Conservation (phyloP, 1,140 invertebrate genomes). For the Lineus longissimus region DNA sequence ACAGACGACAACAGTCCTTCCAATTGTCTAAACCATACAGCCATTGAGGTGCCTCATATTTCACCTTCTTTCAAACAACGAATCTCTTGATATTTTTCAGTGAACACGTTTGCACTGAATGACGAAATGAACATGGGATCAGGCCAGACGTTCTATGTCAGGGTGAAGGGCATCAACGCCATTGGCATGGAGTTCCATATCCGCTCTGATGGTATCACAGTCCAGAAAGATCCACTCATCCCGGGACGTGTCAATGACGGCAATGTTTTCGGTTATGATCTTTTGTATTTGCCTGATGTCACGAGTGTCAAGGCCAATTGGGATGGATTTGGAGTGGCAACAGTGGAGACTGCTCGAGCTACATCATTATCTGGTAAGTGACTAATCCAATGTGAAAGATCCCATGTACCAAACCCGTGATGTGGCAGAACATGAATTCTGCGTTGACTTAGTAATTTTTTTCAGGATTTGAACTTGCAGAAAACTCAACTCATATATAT, state of each 20-base stretch:
- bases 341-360: not conserved
- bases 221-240: conserved; percentile 28
- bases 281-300: conserved; percentile 19
- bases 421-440: too few relatives aligned
- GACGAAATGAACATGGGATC: conserved; percentile 25
- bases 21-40: too few relatives aligned
- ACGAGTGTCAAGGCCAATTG: conserved; percentile 29
- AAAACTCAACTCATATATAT: too few relatives aligned
- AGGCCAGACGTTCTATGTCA: conserved; percentile 27
- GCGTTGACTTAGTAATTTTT: too few relatives aligned
- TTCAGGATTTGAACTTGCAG: too few relatives aligned
- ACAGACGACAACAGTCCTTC: too few relatives aligned
- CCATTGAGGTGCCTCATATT: too few relatives aligned
- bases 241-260: conserved; percentile 36
- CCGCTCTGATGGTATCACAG: conserved; percentile 32
- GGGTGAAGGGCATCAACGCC: conserved; percentile 29
- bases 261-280: conserved; percentile 25
- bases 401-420: too few relatives aligned
- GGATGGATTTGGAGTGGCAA: conserved; percentile 29
- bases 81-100: conserved; percentile 18
- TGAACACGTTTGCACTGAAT: conserved; percentile 21
- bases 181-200: conserved; percentile 25
- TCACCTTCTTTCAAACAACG: too few relatives aligned
- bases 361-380: conserved; percentile 5
- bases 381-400: too few relatives aligned